phyloP scores from a whole-genome alignment of 2,888 invertebrate species.

The Drosophila eohydei region DNA sequence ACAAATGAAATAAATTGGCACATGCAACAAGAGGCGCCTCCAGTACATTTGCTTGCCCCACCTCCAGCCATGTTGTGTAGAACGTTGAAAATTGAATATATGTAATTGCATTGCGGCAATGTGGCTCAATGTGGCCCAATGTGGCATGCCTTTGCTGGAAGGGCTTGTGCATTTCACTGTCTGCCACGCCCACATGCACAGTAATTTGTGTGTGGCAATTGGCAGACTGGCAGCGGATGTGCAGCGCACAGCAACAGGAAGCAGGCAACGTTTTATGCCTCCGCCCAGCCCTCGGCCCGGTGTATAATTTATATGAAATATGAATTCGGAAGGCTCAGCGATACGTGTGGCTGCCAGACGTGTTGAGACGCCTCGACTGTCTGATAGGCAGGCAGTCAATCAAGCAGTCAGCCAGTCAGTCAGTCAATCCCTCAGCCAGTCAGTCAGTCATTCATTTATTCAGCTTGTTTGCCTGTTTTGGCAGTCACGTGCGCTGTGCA shows the following conservation, averaged over 20 bases:
- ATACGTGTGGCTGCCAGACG: constrained; percentile 13
- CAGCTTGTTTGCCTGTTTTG: constrained; percentile 28
- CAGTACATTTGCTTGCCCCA: not conserved
- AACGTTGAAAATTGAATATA: constrained; percentile 32
- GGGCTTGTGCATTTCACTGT: not conserved
- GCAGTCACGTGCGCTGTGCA: constrained; percentile 55
- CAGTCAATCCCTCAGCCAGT: constrained; percentile 10
- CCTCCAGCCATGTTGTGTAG: constrained; percentile 20
- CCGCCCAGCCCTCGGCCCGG: not conserved
- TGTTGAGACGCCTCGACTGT: constrained; percentile 1
- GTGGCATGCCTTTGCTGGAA: not conserved
- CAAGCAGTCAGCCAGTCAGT: not conserved
- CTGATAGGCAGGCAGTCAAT: not conserved
- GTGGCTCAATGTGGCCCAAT: not conserved
- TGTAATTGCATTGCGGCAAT: constrained; percentile 51
- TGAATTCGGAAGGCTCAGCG: constrained; percentile 16
- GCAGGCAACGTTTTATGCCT: constrained; percentile 12
- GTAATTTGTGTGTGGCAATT: constrained; percentile 4
- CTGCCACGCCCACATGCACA: constrained; percentile 7
- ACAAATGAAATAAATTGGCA: constrained; percentile 27
- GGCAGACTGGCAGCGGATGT: constrained; percentile 21
- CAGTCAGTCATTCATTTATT: constrained; percentile 16
- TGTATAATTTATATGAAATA: constrained; percentile 40
- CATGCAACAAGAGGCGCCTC: constrained; percentile 34
- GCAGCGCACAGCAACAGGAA: constrained; percentile 55